These are phyloP conservation scores for Platanista minor DNA, from an alignment of 2,113 vertebrate species.

Conservation along the genomic window DNA sequence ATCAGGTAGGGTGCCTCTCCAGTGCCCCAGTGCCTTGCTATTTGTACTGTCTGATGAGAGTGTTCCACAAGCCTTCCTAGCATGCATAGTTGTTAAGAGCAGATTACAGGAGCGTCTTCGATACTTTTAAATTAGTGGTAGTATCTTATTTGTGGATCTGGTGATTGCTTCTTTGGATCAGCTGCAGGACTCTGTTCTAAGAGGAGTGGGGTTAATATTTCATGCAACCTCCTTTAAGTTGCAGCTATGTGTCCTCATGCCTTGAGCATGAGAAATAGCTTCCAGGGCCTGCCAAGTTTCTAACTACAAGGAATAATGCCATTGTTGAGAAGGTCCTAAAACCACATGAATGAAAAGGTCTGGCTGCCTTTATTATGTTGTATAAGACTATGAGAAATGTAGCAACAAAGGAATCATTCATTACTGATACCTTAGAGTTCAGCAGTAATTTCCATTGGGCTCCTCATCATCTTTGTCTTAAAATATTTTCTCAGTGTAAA, in stretches of 20 bases:
- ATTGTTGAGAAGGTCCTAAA: not conserved
- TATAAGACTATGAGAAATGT: not conserved
- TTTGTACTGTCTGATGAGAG: not conserved
- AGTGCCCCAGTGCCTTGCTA: not conserved
- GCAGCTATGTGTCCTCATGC: not conserved
- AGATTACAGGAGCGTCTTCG: not conserved
- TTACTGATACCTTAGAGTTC: not conserved
- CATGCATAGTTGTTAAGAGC: not conserved
- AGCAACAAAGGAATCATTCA: not conserved
- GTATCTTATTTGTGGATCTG: not conserved
- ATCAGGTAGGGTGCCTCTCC: not conserved
- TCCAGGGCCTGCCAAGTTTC: not conserved
- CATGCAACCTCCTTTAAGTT: not conserved
- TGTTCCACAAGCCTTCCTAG: not conserved
- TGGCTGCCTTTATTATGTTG: not conserved
- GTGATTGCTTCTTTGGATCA: not conserved
- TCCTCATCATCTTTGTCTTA: not conserved
- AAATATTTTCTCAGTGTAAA: conserved; percentile 31
- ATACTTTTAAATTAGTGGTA: not conserved
- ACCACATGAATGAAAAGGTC: not conserved
- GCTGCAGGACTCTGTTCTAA: not conserved
- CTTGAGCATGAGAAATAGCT: not conserved
- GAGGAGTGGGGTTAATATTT: not conserved
- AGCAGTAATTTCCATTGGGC: not conserved
- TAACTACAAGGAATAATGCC: not conserved